These are phyloP conservation scores for Calypte anna DNA, from an alignment of 2,113 vertebrate species.

Conservation along the genomic window DNA sequence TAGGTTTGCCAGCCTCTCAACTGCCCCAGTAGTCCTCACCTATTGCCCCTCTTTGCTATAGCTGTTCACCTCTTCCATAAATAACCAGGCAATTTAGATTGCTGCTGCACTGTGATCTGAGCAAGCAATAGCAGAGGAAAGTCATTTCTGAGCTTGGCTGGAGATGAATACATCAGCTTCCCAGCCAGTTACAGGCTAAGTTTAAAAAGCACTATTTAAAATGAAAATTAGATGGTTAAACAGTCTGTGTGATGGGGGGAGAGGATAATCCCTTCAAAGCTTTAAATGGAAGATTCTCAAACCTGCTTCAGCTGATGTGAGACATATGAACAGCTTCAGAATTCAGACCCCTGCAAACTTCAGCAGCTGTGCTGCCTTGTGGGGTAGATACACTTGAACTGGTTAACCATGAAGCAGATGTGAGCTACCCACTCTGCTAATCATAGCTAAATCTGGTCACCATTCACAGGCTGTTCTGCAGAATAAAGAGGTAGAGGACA, in stretches of 20 bases:
- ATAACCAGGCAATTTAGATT: constrained; percentile 37
- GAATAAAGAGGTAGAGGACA: constrained; percentile 11
- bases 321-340: constrained; percentile 10
- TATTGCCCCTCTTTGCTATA: not conserved
- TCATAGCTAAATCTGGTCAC: not conserved
- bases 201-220: constrained; percentile 55
- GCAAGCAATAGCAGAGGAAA: constrained; percentile 20
- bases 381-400: constrained; percentile 5
- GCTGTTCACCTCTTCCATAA: constrained; percentile 38
- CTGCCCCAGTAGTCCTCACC: not conserved
- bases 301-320: constrained; percentile 36
- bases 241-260: not conserved
- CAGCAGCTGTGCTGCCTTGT: constrained; percentile 22
- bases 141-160: constrained; percentile 54
- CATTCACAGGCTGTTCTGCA: not conserved
- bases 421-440: not conserved
- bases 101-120: not conserved
- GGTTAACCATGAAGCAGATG: not conserved
- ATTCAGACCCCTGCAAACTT: constrained; percentile 29
- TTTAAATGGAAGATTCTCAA: constrained; percentile 25
- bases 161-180: constrained; percentile 54
- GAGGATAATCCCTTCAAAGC: constrained; percentile 66
- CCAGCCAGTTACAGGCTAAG: constrained; percentile 25
- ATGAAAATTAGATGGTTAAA: constrained; percentile 66
- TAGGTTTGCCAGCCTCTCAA: not conserved